Conservation (phyloP, 2,113 vertebrate species). For the Pomatostomus ruficeps region DNA sequence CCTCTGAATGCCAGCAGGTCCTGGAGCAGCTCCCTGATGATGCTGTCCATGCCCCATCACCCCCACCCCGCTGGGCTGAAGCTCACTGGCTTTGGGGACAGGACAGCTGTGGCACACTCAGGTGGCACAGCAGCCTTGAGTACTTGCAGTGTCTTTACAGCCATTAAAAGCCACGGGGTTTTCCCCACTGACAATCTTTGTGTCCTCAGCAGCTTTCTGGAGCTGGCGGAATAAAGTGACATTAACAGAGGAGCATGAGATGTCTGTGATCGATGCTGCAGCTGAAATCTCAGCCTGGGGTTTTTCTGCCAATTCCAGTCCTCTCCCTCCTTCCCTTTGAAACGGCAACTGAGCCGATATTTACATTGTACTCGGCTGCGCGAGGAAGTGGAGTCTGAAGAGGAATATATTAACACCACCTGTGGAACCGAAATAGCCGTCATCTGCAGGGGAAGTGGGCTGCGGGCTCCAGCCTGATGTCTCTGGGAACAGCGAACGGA, state of each 20-base stretch:
- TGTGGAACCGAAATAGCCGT: not conserved
- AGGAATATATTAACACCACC: not conserved
- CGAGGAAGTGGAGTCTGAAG: not conserved
- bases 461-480: not conserved
- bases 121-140: not conserved
- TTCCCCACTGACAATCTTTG: not conserved
- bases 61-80: not conserved
- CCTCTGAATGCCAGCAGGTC: conserved; percentile 11
- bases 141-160: not conserved
- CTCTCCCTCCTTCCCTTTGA: not conserved
- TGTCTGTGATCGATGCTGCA: not conserved
- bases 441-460: not conserved
- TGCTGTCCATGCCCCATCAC: not conserved
- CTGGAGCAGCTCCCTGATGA: not conserved
- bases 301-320: not conserved
- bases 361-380: not conserved
- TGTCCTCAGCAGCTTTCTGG: not conserved
- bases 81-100: not conserved
- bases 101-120: not conserved
- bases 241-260: not conserved
- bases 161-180: not conserved
- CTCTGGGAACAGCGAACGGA: rapidly evolving
- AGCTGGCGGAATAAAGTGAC: not conserved
- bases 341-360: not conserved
- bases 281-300: not conserved